Conservation (phyloP, 2,113 vertebrate genomes). For the Rhinolophus ferrumequinum region DNA sequence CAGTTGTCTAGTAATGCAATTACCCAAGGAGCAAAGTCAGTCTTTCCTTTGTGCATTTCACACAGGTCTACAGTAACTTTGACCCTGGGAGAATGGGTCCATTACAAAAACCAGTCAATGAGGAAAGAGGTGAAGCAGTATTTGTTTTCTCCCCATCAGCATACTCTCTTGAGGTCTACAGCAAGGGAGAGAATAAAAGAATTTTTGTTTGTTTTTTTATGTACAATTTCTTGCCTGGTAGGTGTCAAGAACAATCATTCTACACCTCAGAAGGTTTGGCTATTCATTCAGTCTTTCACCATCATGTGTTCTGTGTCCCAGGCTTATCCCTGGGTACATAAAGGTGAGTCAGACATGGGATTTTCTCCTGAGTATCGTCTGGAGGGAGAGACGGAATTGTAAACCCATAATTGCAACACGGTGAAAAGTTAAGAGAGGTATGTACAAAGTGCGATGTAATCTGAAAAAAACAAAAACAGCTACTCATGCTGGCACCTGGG, state of each 20-base stretch:
- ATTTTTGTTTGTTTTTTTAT: conserved; percentile 19
- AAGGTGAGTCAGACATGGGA: background rate
- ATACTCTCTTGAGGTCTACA: background rate
- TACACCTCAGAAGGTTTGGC: background rate
- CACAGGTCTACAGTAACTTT: background rate
- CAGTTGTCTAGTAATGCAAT: background rate
- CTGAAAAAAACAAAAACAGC: background rate
- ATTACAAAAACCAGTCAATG: background rate
- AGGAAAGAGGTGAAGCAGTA: background rate
- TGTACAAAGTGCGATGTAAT: background rate
- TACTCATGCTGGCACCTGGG: too few species aligned
- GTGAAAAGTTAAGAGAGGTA: background rate
- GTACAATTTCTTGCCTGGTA: conserved; percentile 13
- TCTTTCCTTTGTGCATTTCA: background rate
- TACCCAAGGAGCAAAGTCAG: background rate
- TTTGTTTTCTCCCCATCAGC: background rate
- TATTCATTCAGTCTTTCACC: background rate
- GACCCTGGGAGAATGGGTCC: background rate
- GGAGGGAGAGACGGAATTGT: background rate
- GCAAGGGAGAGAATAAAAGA: background rate
- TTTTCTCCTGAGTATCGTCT: background rate
- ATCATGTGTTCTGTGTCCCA: background rate
- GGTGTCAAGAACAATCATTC: conserved; percentile 4
- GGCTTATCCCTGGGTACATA: background rate
- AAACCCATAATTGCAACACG: background rate